These are phyloP conservation scores for Catharus fuscescens DNA, from an alignment of 2,113 vertebrate species.

Conservation along the genomic window DNA sequence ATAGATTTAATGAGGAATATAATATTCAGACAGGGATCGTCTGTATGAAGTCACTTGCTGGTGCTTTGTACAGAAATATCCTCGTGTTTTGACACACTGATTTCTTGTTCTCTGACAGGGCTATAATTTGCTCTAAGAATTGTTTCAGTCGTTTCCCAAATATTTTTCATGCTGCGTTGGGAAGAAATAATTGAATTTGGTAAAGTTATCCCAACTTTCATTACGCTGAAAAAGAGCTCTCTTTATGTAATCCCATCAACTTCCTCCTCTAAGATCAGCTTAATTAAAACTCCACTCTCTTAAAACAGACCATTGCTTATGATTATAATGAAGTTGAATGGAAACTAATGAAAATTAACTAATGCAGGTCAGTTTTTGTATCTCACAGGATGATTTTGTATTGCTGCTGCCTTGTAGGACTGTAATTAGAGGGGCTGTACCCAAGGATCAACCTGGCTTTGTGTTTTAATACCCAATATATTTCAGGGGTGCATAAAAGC, in stretches of 20 bases:
- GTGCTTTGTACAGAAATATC: constrained; percentile 61
- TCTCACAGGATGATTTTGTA: not conserved
- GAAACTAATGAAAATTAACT: not conserved
- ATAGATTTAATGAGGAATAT: constrained; percentile 69
- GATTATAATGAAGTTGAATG: not conserved
- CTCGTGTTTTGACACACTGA: constrained; percentile 70
- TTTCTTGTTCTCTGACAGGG: constrained; percentile 76
- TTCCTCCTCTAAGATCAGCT: constrained; percentile 32
- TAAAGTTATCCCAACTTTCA: constrained; percentile 31
- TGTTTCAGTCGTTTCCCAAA: constrained; percentile 70
- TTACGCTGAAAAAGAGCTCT: not conserved
- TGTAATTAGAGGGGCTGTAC: not conserved
- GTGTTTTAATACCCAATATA: not conserved
- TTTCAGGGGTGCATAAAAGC: constrained; percentile 12
- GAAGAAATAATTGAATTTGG: constrained; percentile 65
- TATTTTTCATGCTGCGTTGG: constrained; percentile 37
- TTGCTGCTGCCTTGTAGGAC: not conserved
- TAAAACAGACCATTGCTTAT: constrained; percentile 14
- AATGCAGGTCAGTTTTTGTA: constrained; percentile 14
- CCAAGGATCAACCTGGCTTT: constrained; percentile 32
- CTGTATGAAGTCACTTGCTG: constrained; percentile 40
- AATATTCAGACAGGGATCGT: constrained; percentile 45
- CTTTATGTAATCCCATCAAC: constrained; percentile 24
- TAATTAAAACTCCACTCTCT: constrained; percentile 64
- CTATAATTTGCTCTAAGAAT: constrained; percentile 76